phyloP scores from a whole-genome alignment of 2,888 invertebrate species.

The Drosophila pseudotalamancana region DNA sequence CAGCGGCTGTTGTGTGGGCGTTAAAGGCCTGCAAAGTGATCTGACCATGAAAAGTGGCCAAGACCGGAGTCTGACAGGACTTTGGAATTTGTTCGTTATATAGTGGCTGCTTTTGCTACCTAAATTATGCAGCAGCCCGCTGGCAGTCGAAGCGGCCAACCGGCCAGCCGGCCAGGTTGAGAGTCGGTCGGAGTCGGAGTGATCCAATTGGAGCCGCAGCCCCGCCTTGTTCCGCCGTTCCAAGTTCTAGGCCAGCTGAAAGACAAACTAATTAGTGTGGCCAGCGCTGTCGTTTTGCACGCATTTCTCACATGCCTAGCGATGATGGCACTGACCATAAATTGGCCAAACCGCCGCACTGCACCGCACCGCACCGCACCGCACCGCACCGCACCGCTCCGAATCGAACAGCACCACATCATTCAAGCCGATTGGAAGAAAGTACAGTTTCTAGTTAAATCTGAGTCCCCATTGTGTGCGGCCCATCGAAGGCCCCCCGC shows the following conservation, averaged over 20 bases:
- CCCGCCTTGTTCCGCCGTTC: constrained; percentile 27
- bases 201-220: constrained; percentile 22
- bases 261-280: constrained; percentile 75
- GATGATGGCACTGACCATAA: constrained; percentile 63
- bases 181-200: constrained; percentile 18
- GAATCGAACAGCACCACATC: constrained; percentile 12
- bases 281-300: constrained; percentile 51
- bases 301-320: constrained; percentile 66
- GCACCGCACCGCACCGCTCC: constrained; percentile 1
- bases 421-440: constrained; percentile 47
- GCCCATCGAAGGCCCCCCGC: constrained; percentile 58
- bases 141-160: constrained; percentile 31
- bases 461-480: constrained; percentile 65
- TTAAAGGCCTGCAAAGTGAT: constrained; percentile 53
- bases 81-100: constrained; percentile 31
- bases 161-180: neutral
- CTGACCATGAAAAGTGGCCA: constrained; percentile 31
- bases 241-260: constrained; percentile 28
- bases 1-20: constrained; percentile 70
- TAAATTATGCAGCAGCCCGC: constrained; percentile 72
- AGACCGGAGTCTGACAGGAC: constrained; percentile 5
- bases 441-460: constrained; percentile 71
- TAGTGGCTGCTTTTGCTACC: constrained; percentile 53
- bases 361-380: constrained; percentile 17
- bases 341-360: constrained; percentile 36